These are phyloP conservation scores for Serranus cabrilla DNA, from an alignment of 2,797 vertebrate genomes.

Conservation along the genomic window DNA sequence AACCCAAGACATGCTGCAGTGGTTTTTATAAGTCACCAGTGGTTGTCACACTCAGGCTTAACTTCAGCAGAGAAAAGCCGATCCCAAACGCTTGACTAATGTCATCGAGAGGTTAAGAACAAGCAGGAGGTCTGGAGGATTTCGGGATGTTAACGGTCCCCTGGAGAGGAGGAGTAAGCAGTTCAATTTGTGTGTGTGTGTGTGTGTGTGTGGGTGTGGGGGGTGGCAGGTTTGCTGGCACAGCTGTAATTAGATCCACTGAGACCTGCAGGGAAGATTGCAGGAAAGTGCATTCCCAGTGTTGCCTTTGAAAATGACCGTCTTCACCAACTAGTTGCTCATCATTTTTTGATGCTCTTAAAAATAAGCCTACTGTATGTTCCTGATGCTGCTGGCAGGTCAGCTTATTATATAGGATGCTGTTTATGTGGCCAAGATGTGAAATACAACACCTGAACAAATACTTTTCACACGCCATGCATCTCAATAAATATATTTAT, in stretches of 20 bases:
- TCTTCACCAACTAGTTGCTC: conserved; percentile 16
- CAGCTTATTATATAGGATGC: neutral
- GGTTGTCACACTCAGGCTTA: conserved; percentile 22
- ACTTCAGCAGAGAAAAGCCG: conserved; percentile 15
- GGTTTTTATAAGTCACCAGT: conserved; percentile 15
- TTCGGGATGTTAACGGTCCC: conserved; percentile 55
- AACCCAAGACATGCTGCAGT: neutral
- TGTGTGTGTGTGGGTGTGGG: conserved; percentile 4
- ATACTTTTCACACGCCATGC: neutral
- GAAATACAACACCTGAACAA: neutral
- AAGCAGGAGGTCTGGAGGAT: conserved; percentile 57
- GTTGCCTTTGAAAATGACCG: conserved; percentile 22
- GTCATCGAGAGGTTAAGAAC: conserved; percentile 34
- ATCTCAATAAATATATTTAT: no score
- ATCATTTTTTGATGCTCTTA: conserved; percentile 12
- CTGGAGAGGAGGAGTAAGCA: conserved; percentile 36
- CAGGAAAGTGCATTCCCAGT: conserved; percentile 30
- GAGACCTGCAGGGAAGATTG: conserved; percentile 59
- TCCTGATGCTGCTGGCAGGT: neutral
- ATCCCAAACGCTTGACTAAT: conserved; percentile 39
- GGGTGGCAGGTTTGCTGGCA: conserved; percentile 26
- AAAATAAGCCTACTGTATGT: neutral
- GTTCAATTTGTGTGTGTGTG: conserved; percentile 22
- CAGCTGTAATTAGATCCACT: conserved; percentile 75
- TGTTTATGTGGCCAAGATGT: neutral